These are phyloP conservation scores for Aeoliscus strigatus DNA, from an alignment of 2,797 vertebrate genomes.

Conservation along the genomic window DNA sequence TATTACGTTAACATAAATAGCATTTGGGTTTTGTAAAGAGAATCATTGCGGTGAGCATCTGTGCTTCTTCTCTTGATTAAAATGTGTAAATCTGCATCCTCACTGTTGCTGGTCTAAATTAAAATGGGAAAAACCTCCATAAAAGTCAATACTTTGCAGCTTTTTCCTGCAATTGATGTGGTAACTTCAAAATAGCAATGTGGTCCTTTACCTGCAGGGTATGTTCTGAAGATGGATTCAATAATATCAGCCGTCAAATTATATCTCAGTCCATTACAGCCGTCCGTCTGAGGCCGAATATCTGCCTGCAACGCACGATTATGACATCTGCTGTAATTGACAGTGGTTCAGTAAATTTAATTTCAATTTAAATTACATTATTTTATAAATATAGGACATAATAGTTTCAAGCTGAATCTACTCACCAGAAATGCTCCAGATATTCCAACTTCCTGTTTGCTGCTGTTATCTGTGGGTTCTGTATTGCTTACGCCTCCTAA, in stretches of 20 bases:
- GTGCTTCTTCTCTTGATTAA: no score
- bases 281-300: constrained; percentile 95
- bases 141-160: no score
- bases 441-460: constrained; percentile 96
- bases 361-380: no score
- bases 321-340: neutral
- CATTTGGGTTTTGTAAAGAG: no score
- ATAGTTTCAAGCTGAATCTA: neutral
- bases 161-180: neutral
- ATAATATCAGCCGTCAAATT: constrained; percentile 98
- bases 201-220: constrained; percentile 85
- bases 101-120: constrained; percentile 1
- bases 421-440: constrained; percentile 97
- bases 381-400: no score
- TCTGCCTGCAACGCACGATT: constrained; percentile 81
- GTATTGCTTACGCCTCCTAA: constrained; percentile 82
- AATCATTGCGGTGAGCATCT: no score
- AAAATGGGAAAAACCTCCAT: no score
- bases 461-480: constrained; percentile 76
- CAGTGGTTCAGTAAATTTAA: no score
- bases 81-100: no score
- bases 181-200: neutral
- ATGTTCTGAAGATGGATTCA: constrained; percentile 97
- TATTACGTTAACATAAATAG: no score
- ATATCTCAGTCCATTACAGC: constrained; percentile 95